Evolutionary conservation across 2,113 vertebrate species (phyloP).

Genomic region (Erythrocercus mccallii): DNA sequence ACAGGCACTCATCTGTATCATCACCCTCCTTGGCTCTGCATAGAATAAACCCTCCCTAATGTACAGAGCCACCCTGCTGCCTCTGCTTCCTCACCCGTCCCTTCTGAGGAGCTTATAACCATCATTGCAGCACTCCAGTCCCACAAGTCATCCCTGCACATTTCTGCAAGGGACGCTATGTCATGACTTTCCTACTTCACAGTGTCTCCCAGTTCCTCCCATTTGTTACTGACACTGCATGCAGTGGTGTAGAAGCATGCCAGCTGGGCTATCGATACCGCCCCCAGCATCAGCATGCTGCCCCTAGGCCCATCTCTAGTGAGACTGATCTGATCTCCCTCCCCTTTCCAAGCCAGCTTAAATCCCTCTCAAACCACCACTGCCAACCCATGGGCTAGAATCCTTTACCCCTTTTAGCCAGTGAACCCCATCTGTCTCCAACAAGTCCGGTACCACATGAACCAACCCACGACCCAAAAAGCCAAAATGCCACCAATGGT

Average conservation of each 20-base stretch:
- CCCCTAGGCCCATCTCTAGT: not conserved
- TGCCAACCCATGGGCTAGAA: not conserved
- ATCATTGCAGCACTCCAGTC: not conserved
- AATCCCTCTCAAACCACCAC: not conserved
- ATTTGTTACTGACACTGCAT: no score
- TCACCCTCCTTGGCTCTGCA: not conserved
- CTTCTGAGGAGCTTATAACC: not conserved
- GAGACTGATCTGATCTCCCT: not conserved
- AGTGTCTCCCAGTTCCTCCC: not conserved
- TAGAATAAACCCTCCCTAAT: not conserved
- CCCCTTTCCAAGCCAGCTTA: not conserved
- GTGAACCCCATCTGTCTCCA: not conserved
- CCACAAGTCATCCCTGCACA: not conserved
- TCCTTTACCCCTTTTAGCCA: not conserved
- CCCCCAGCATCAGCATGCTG: not conserved
- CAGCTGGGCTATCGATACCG: not conserved
- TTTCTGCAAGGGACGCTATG: not conserved
- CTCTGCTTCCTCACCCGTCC: rapidly evolving
- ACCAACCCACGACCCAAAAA: not conserved
- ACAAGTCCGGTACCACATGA: not conserved
- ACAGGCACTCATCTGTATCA: not conserved
- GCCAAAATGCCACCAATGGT: not conserved
- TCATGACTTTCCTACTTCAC: not conserved
- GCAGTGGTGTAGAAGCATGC: not conserved
- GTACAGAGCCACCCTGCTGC: not conserved